These are phyloP conservation scores for Suricata suricatta DNA, from an alignment of 2,113 vertebrate species.

Conservation along the genomic window DNA sequence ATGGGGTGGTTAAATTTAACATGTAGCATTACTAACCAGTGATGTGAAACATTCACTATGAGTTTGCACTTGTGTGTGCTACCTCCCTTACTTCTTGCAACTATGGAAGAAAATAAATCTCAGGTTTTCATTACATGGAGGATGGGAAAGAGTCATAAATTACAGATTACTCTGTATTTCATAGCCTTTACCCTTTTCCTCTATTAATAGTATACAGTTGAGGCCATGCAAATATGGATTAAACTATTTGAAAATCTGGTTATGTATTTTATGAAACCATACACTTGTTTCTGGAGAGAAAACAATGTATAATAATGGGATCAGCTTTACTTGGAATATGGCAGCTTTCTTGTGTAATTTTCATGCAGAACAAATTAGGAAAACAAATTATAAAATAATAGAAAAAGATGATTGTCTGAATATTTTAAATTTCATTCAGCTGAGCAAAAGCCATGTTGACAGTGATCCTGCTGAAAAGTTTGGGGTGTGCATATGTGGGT, in stretches of 20 bases:
- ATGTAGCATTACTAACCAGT: not conserved
- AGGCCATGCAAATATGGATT: not conserved
- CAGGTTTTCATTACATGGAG: not conserved
- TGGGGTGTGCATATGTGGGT: not conserved
- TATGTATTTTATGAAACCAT: constrained; percentile 19
- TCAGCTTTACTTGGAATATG: not conserved
- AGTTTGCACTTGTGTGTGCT: not conserved
- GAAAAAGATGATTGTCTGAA: not conserved
- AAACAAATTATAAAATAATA: not conserved
- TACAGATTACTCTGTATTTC: not conserved
- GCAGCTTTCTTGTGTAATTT: not conserved
- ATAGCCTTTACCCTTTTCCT: not conserved
- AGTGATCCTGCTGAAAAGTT: not conserved
- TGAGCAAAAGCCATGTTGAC: not conserved
- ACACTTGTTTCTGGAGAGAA: constrained; percentile 10
- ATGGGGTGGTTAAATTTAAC: constrained; percentile 53
- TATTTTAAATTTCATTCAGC: not conserved
- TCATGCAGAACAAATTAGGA: not conserved
- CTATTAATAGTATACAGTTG: not conserved
- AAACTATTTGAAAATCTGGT: not conserved
- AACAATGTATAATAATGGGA: not conserved
- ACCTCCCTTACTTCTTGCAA: not conserved
- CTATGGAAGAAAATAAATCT: constrained; percentile 16
- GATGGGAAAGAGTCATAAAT: not conserved
- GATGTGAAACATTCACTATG: not conserved